Evolutionary conservation across 1,140 invertebrate species (phyloP).

Genomic region (Onthophagus taurus): DNA sequence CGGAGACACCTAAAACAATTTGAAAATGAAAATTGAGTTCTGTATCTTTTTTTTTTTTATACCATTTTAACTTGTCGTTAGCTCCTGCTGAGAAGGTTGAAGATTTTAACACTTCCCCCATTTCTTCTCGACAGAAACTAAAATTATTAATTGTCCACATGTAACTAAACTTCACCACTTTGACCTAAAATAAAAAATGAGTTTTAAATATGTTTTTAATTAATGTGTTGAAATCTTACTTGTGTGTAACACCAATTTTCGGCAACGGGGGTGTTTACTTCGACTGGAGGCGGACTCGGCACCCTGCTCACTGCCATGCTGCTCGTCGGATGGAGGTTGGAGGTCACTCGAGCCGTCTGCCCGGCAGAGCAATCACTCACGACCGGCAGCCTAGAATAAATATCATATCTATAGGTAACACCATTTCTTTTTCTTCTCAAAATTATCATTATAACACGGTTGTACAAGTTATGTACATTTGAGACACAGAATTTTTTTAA

Average conservation of each 20-base stretch:
- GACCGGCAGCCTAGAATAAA: slow-evolving; percentile 59
- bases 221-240: slow-evolving; percentile 45
- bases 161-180: slow-evolving; percentile 99
- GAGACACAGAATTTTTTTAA: no score
- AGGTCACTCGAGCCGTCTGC: slow-evolving; percentile 70
- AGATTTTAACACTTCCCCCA: slow-evolving; percentile 99
- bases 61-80: slow-evolving; percentile 99
- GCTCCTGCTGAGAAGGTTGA: slow-evolving; percentile 98
- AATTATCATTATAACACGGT: no score
- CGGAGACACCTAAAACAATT: slow-evolving; percentile 75
- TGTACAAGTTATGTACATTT: no score
- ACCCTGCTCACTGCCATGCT: slow-evolving; percentile 87
- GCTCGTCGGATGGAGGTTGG: slow-evolving; percentile 58
- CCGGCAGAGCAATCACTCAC: slow-evolving; percentile 78
- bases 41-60: slow-evolving; percentile 34
- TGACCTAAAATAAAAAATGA: slow-evolving; percentile 69
- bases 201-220: slow-evolving; percentile 4
- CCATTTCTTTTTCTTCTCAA: no score
- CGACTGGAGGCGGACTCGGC: slow-evolving; percentile 78
- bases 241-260: slow-evolving; percentile 96
- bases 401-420: no score
- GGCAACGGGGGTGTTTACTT: slow-evolving; percentile 86
- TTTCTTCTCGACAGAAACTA: slow-evolving; percentile 98
- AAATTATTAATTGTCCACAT: slow-evolving; percentile 99
- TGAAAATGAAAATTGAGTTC: neutral